Base-by-base conservation (phyloP, 2,888 invertebrate genomes). In the Cerceris rybyensis region DNA sequence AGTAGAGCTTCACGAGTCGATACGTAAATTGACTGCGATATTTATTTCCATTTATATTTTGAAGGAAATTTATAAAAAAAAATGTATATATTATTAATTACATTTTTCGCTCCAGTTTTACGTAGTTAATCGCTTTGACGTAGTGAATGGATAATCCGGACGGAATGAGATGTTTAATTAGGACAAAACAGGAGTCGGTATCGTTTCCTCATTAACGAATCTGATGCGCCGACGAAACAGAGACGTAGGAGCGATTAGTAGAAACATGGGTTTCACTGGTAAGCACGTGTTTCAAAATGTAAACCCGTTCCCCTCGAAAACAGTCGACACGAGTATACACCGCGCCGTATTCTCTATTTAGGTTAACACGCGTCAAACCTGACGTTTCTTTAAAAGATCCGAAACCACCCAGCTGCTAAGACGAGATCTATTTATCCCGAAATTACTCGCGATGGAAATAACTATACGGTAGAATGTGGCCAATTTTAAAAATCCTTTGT, bases 201-300 rank as follows among this genome's bases (percentile, higher is more conserved):
- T 46, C 11, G 8, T 11, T 46, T 46, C 1, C 6, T 46, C 46
- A 5, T 46, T n/a, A 50, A n/a, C 9, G 65, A 1, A 46, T 16
- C 43, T 28, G 60, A 71, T 9, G 65, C 2, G 5, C 49, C 14
- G 43, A 14, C 2, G 41, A 54, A 60, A 55, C 43, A 17, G 42
- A 61, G 75, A 55, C 70, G 60, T 63, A 65, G 70, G 70, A 80
- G 63, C 78, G 84, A 86, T 86, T 84, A 81, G 78, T 77, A 49
- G 74, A 49, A 55, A 75, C 71, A 81, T 43, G 75, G 52, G 65
- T 75, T 84, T 68, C 52, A 28, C 70, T 66, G 43, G 52, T 61
- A 69, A 77, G 69, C 85, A 79, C 72, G 68, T 67, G 84, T 64
- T 64, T 58, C n/a, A 58, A 58, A 83, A 71, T 58, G 81, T 73